Evolutionary conservation across 2,113 vertebrate species (phyloP), one percentile per base, ranked within the genome.

Genomic region (Hippotragus niger): DNA sequence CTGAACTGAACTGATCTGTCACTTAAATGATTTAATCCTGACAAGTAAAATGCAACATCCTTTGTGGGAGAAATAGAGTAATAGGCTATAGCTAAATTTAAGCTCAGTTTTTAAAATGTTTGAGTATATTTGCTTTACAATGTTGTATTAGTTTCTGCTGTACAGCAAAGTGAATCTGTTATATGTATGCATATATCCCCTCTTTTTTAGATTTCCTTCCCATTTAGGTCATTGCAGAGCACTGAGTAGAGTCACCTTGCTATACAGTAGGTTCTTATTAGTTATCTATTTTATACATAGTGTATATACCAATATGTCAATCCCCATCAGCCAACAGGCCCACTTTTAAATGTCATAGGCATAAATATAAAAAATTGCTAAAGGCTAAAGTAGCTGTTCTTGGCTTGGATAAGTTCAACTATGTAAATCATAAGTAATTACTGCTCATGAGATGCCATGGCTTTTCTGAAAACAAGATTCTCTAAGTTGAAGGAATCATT

Each of bases 401-500:
- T 23, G 80, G 23, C 13, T 58, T 93, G 50, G 31, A 2, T 58
- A 36, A 88, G 25, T 17, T 71, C 95, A 90, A 93, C 21, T 94
- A 40, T 94, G 40, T 80, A 94, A 93, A 58, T 53, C 27, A n/a
- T 36, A 90, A 96, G 23, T 94, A 83, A 93, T 88, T 36, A 27
- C 40, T 93, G 45, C 36, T 93, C 97, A 60, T 43, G 57, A 60
- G n/a, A 85, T 84, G 60, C 78, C 40, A 74, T 67, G 45, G 11
- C 10, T 88, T 97, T 88, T 82, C 19, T 90, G 57, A 74, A 97
- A 95, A 88, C 43, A 87, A 95, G 13, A 4, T 52, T 97, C 25
- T 21, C 31, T 36, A 60, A 80, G 43, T 67, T 71, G 64, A 86
- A 91, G 21, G 94, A 88, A 29, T 14, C 58, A 71, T 36, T 92